Percentiles rank a stretch among this genome's conserved stretches.
These are phyloP conservation scores for Percopsis omiscomaycus DNA, from an alignment of 2,797 vertebrate genomes.

Conservation along the genomic window DNA sequence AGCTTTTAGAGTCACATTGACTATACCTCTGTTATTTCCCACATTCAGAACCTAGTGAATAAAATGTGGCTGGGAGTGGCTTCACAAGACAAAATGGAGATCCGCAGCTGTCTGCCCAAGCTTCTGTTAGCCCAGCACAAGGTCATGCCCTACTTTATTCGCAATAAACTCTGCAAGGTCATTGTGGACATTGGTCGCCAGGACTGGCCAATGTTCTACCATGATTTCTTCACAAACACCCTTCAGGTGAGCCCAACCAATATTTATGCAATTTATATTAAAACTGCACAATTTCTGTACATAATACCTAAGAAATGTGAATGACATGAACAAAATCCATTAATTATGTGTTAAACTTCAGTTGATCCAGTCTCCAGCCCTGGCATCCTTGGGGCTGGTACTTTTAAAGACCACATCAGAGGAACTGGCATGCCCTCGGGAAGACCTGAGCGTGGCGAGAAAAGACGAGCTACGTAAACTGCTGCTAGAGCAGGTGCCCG, in stretches of 20 bases:
- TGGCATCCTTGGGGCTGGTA: slow-evolving; percentile 89
- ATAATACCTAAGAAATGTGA: neutral
- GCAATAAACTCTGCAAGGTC: slow-evolving; percentile 98
- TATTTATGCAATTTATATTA: neutral
- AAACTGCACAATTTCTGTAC: too few species aligned
- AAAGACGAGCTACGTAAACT: slow-evolving; percentile 96
- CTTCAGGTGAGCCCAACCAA: slow-evolving; percentile 83
- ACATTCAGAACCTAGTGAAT: slow-evolving; percentile 91
- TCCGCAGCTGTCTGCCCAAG: slow-evolving; percentile 95
- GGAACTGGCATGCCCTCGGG: slow-evolving; percentile 94
- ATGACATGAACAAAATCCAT: neutral
- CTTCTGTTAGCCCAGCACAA: slow-evolving; percentile 94
- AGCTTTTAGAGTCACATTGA: too few species aligned
- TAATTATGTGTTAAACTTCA: slow-evolving; percentile 51
- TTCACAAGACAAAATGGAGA: slow-evolving; percentile 97
- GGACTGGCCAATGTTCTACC: slow-evolving; percentile 99
- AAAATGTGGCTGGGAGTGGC: slow-evolving; percentile 98
- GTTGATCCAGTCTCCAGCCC: slow-evolving; percentile 92
- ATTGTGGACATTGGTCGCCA: slow-evolving; percentile 98
- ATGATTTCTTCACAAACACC: slow-evolving; percentile 97
- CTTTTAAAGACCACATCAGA: slow-evolving; percentile 97
- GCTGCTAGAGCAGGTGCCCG: slow-evolving; percentile 93
- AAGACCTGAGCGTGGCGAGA: slow-evolving; percentile 92
- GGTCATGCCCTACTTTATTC: slow-evolving; percentile 94
- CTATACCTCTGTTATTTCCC: neutral